Base-by-base conservation (phyloP, 2,113 vertebrate genomes). In the Prinia subflava region DNA sequence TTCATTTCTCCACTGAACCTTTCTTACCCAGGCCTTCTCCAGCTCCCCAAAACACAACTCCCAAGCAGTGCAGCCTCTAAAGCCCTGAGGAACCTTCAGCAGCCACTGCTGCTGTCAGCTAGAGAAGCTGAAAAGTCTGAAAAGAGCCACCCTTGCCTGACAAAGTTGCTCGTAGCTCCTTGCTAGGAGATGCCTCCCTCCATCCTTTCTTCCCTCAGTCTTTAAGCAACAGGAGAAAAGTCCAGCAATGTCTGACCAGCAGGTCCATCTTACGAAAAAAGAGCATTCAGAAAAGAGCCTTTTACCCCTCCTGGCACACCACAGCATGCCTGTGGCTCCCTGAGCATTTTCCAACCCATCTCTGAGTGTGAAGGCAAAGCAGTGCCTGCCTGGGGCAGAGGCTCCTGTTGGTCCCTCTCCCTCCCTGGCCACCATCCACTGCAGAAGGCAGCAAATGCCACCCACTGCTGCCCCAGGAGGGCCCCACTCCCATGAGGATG, bases 291-390 rank as follows among this genome's bases (percentile, higher is more conserved):
- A 22, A 86, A 12, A 82, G 47, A 52, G 12, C 4, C 2, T 53
- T 69, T 78, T 53, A 15, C 20, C 35, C 28, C 44, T 53, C 8
- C 53, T 65, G 35, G 31, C 24, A 60, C 17, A 60, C 7, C 7
- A 2, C 41, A 49, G 25, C 15, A 2, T 15, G 39, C 20, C 35
- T 41, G 52, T 59, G 31, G 27, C 21, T 90, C 19, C 44, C 35
- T 27, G 35, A 23, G 50, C 9, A 0, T 20, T 65, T 60, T 31
- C n/a, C 15, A 0, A 3, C 9, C 7, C 31, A 17, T 8, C 19
- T 41, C 28, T 1, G 1, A 44, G n/a, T 0, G 1, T 1, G 1
- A 25, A 69, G 19, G 47, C 0, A 2, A 62, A 59, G 69, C 9
- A 1, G 8, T 5, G 11, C 28, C 50, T 82, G 42, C 62, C 67